phyloP scores from a whole-genome alignment of 2,797 vertebrate species.

The Leptatherina wallacei region DNA sequence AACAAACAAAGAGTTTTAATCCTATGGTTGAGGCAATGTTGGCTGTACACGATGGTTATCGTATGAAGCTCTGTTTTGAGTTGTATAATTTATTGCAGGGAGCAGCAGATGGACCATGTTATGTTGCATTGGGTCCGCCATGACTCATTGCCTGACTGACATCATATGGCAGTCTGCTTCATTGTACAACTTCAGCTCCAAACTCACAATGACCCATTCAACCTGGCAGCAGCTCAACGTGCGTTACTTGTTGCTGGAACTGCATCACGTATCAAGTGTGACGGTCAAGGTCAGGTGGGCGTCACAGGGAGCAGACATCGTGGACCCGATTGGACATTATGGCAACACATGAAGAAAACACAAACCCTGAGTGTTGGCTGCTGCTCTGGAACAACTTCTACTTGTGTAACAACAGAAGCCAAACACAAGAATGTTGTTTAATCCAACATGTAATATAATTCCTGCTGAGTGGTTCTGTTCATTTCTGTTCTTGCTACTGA shows the following conservation, averaged over 20 bases:
- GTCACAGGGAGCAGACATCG: constrained; percentile 18
- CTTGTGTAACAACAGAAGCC: neutral
- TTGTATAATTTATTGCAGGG: constrained; percentile 3
- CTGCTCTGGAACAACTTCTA: neutral
- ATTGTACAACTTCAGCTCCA: constrained; percentile 40
- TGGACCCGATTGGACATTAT: constrained; percentile 26
- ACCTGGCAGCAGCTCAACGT: constrained; percentile 19
- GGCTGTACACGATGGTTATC: neutral
- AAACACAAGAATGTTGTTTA: constrained; percentile 3
- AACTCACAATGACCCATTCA: constrained; percentile 35
- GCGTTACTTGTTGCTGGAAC: constrained; percentile 26
- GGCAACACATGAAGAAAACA: constrained; percentile 3
- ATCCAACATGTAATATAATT: neutral
- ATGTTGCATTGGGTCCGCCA: constrained; percentile 36
- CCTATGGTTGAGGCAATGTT: constrained; percentile 9
- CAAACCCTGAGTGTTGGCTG: neutral
- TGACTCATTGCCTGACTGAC: constrained; percentile 70
- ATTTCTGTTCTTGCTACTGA: neutral
- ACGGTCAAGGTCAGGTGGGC: constrained; percentile 45
- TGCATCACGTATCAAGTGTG: neutral
- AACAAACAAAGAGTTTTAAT: neutral
- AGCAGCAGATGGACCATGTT: constrained; percentile 58
- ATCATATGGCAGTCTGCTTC: constrained; percentile 60
- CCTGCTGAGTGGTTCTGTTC: too few species aligned
- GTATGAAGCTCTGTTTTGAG: constrained; percentile 10